Percentiles rank a stretch among this genome's conserved stretches.
phyloP scores from a whole-genome alignment of 2,888 invertebrate genomes.

The Zonitis immaculata region DNA sequence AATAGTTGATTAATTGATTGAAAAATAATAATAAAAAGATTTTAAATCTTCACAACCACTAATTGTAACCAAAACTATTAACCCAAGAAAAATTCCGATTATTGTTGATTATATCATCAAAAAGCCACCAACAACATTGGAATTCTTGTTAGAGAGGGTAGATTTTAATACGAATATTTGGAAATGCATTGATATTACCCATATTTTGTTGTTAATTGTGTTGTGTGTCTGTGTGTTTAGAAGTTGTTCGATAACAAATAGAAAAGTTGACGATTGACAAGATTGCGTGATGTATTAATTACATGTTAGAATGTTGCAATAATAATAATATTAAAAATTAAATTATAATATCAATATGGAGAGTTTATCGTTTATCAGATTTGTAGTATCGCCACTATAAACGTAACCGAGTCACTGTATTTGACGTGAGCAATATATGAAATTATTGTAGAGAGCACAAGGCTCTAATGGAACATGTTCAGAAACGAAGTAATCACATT shows the following conservation, averaged over 20 bases:
- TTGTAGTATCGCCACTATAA: slow-evolving; percentile 3
- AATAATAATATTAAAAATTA: too few relatives aligned
- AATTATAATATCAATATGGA: too few relatives aligned
- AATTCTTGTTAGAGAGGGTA: slow-evolving; percentile 20
- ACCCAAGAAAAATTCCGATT: slow-evolving; percentile 34
- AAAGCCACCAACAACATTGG: slow-evolving; percentile 28
- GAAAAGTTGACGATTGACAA: slow-evolving; percentile 19
- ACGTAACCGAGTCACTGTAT: slow-evolving; percentile 9
- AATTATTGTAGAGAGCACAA: slow-evolving; percentile 47
- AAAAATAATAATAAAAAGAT: too few relatives aligned
- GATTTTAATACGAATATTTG: slow-evolving; percentile 3
- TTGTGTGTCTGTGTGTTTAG: too few relatives aligned
- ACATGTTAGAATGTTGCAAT: slow-evolving; percentile 25
- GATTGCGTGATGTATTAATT: slow-evolving; percentile 28
- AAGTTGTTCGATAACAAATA: slow-evolving; percentile 19
- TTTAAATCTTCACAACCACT: too few relatives aligned
- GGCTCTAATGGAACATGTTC: slow-evolving; percentile 50
- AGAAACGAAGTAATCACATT: slow-evolving; percentile 60
- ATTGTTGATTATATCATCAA: slow-evolving; percentile 29
- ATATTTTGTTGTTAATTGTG: too few relatives aligned
- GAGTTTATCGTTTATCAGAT: not conserved
- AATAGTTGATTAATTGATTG: too few relatives aligned
- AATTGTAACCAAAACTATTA: too few relatives aligned
- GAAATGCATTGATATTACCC: not conserved
- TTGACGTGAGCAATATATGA: slow-evolving; percentile 44